A percentile compares a stretch with the other conserved stretches of the same genome.
phyloP scores from a whole-genome alignment of 2,113 vertebrate genomes.

The Copsychus sechellarum region DNA sequence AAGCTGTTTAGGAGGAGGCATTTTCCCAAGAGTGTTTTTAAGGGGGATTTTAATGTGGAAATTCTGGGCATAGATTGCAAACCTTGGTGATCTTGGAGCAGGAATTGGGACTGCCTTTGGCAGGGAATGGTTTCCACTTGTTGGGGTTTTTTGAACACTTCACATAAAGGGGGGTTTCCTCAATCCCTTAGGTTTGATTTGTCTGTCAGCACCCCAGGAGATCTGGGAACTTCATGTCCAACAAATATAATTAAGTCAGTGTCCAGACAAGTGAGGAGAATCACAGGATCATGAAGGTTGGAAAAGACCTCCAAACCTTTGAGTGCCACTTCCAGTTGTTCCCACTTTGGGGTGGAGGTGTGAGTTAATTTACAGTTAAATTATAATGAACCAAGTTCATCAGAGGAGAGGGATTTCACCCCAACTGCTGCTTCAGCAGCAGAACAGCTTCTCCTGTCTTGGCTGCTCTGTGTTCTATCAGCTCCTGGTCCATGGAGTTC shows the following conservation, averaged over 20 bases:
- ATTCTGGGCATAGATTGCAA: background rate
- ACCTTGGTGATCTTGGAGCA: background rate
- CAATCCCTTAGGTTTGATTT: background rate
- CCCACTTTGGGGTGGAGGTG: background rate
- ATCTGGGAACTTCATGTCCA: background rate
- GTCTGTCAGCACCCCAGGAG: background rate
- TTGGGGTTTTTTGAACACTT: background rate
- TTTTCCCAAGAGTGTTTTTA: background rate
- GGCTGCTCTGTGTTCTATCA: background rate
- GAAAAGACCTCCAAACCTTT: background rate
- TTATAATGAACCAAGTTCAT: background rate
- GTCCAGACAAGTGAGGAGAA: background rate
- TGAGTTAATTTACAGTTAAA: background rate
- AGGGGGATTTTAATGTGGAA: background rate
- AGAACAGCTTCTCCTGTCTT: background rate
- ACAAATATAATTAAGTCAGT: background rate
- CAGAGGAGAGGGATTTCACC: background rate
- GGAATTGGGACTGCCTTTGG: background rate
- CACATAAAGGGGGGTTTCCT: fast-evolving
- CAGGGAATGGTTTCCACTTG: background rate
- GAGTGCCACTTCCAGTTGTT: background rate
- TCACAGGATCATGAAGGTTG: background rate
- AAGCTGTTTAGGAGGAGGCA: background rate
- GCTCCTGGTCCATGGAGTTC: background rate
- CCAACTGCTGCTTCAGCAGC: background rate